Percentiles rank a stretch among this genome's conserved stretches.
Conservation (phyloP, 1,140 invertebrate species). For the Holcopasites calliopsidis region DNA sequence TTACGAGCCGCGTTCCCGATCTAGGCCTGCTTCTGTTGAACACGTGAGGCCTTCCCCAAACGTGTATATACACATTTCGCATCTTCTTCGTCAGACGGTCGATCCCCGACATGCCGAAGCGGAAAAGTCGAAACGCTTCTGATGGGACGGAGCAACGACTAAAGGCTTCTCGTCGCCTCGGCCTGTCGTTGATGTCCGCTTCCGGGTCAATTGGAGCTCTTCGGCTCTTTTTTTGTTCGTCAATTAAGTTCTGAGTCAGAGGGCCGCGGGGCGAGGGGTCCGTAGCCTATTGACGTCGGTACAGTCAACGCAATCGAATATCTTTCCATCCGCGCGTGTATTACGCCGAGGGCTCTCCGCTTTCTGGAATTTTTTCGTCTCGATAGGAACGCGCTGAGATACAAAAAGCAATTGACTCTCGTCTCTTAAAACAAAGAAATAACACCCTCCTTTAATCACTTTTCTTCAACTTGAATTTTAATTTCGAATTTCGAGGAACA, state of each 20-base stretch:
- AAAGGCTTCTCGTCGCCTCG: not conserved
- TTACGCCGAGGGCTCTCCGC: too few relatives aligned
- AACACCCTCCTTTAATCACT: too few relatives aligned
- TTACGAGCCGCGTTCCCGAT: constrained; percentile 67
- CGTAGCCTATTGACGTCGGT: constrained; percentile 44
- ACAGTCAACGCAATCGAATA: constrained; percentile 34
- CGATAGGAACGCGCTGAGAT: too few relatives aligned
- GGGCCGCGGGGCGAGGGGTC: constrained; percentile 9
- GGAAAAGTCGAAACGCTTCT: not conserved
- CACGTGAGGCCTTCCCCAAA: constrained; percentile 57
- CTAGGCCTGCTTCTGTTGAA: constrained; percentile 68
- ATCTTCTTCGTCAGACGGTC: constrained; percentile 5
- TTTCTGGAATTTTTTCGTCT: constrained; percentile 27
- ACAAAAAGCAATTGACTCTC: too few relatives aligned
- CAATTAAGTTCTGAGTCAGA: constrained; percentile 66
- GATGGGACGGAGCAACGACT: too few relatives aligned
- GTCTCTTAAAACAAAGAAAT: too few relatives aligned
- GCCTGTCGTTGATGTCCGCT: constrained; percentile 49
- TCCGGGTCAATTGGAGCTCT: constrained; percentile 65
- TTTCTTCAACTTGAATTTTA: too few relatives aligned
- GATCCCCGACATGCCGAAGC: not conserved
- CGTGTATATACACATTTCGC: not conserved
- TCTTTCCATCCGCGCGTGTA: too few relatives aligned
- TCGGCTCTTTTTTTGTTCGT: constrained; percentile 57
- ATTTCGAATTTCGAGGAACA: too few relatives aligned